Conservation (phyloP, 2,113 vertebrate genomes). For the Bufo gargarizans region DNA sequence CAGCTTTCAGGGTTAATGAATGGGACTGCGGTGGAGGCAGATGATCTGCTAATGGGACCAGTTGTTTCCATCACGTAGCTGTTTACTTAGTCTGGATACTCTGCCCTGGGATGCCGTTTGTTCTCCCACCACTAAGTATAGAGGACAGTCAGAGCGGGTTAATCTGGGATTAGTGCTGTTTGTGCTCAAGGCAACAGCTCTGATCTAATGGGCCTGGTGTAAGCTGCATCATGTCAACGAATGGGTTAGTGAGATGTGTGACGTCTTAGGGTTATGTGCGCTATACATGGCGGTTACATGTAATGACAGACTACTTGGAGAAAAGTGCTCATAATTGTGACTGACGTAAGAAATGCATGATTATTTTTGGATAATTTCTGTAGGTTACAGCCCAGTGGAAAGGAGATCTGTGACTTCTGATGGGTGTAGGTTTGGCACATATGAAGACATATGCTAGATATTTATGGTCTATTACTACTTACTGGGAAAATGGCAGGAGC, state of each 20-base stretch:
- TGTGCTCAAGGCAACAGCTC: background rate
- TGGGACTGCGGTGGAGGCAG: background rate
- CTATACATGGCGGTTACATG: background rate
- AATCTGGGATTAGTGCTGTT: conserved; percentile 41
- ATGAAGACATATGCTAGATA: too few relatives aligned
- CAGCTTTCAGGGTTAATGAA: background rate
- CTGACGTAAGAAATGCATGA: background rate
- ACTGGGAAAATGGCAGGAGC: too few relatives aligned
- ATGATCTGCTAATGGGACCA: background rate
- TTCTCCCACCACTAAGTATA: conserved; percentile 12
- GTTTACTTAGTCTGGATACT: background rate
- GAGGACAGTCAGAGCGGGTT: conserved; percentile 22
- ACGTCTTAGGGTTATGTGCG: background rate
- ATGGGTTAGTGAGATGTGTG: background rate
- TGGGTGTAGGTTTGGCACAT: too few relatives aligned
- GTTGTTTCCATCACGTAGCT: background rate
- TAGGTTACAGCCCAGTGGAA: too few relatives aligned
- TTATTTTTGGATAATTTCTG: background rate
- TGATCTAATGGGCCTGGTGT: background rate
- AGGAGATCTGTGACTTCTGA: too few relatives aligned
- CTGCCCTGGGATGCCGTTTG: background rate
- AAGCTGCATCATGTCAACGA: background rate
- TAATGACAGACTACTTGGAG: background rate
- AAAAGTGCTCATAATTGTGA: background rate
- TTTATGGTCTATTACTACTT: too few relatives aligned